These are phyloP conservation scores for Cosmopolites sordidus DNA, from an alignment of 2,888 invertebrate species.

Conservation along the genomic window DNA sequence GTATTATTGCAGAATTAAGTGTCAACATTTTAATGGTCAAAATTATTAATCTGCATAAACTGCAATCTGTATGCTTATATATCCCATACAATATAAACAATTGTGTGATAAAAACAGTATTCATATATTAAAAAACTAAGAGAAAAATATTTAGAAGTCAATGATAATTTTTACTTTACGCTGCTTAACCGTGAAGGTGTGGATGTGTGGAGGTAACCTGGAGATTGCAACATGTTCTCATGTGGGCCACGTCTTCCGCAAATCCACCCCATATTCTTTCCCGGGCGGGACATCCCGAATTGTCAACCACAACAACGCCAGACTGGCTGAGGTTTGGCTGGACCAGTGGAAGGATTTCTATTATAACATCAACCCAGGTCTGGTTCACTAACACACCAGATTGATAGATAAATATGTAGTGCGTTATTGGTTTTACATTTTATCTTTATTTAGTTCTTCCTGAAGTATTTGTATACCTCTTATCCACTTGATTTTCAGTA, in stretches of 20 bases:
- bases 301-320: conserved; percentile 98
- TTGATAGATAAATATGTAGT: too few species aligned
- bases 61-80: too few species aligned
- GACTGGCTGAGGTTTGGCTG: conserved; percentile 98
- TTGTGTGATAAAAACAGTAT: neutral
- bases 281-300: conserved; percentile 95
- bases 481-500: too few species aligned
- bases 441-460: too few species aligned
- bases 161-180: too few species aligned
- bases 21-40: too few species aligned
- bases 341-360: conserved; percentile 99
- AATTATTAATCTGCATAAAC: neutral
- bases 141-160: too few species aligned
- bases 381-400: neutral
- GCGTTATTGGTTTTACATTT: too few species aligned
- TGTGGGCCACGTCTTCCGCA: conserved; percentile 96
- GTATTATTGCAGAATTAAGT: too few species aligned
- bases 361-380: conserved; percentile 98
- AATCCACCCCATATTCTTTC: conserved; percentile 97
- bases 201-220: conserved; percentile 95
- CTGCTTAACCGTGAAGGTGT: conserved; percentile 61
- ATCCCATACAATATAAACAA: neutral
- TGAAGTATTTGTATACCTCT: too few species aligned
- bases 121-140: neutral
- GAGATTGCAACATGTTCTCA: conserved; percentile 93